Evolutionary conservation across 2,888 invertebrate genomes (phyloP).

Genomic region (Sarcophaga carnaria): DNA sequence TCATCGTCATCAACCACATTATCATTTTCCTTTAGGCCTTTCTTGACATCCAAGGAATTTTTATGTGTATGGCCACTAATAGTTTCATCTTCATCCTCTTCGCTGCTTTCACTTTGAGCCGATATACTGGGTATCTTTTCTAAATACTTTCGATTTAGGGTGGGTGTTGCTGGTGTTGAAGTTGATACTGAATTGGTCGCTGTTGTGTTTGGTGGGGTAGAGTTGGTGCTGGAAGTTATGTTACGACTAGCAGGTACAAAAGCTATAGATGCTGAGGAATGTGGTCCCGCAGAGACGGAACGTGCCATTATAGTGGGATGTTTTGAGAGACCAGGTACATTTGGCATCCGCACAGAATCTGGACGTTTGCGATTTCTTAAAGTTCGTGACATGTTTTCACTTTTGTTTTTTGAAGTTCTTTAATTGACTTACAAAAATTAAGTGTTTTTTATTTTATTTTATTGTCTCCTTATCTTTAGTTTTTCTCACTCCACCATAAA

Average conservation of each 20-base stretch:
- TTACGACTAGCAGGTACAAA: neutral
- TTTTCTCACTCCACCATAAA: neutral
- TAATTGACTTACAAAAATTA: conserved; percentile 56
- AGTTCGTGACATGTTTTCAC: conserved; percentile 46
- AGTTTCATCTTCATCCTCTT: conserved; percentile 51
- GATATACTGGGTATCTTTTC: conserved; percentile 66
- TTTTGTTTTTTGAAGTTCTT: neutral
- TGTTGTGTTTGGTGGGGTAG: neutral
- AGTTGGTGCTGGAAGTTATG: too few species aligned
- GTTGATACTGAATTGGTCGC: conserved; percentile 20
- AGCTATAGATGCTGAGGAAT: neutral
- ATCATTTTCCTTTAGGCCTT: neutral
- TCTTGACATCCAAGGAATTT: neutral
- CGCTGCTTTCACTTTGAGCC: conserved; percentile 64
- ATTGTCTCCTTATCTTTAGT: neutral
- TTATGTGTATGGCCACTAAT: neutral
- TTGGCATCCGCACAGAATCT: conserved; percentile 62
- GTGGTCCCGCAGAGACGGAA: conserved; percentile 55
- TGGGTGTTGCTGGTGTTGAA: conserved; percentile 41
- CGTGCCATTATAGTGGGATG: conserved; percentile 46
- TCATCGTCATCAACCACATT: conserved; percentile 13
- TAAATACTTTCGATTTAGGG: conserved; percentile 44
- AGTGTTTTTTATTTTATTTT: conserved; percentile 10
- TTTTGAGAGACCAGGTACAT: conserved; percentile 54
- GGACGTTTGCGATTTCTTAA: conserved; percentile 64